Base-by-base conservation (phyloP, 2,113 vertebrate genomes). In the Epinephelus moara region DNA sequence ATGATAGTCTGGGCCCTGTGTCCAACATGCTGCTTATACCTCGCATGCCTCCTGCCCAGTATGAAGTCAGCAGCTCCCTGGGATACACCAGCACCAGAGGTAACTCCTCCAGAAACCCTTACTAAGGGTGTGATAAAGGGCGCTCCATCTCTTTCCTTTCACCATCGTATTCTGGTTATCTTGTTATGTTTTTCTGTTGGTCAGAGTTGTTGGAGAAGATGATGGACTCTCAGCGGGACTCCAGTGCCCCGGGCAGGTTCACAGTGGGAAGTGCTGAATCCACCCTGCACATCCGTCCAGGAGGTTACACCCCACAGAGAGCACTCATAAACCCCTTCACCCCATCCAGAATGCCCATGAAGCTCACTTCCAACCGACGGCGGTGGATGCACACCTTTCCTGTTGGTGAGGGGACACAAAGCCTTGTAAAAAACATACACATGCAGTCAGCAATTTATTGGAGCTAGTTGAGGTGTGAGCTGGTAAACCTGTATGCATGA, bases 301-400 rank as follows among this genome's bases (percentile, higher is more conserved):
- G 98, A 0, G 97, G 97, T 0, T 97, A 96, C 69, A 93, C 95
- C 0, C 97, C 98, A 0, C 98, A 99, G 94, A 94, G 98, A 23
- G 98, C 98, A 0, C 97, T 99, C 70, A 99, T 99, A 21, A 99
- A 99, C 93, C 98, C 98, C 0, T 99, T 99, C 14, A 98, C 98
- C 0, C 98, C 98, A 0, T 99, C 98, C 37, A 96, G 98, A 67
- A 99, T 99, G 97, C 98, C 98, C 84, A 98, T 99, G 98, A 99
- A 99, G 72, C 97, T 99, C 40, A 99, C 98, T 0, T 99, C 98
- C 0, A 99, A 99, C 88, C 95, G 98, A 52, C 85, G 98, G 6
- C 97, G 98, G 73, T 99, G 98, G 98, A 99, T 99, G 98, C 98
- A 99, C 94, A 99, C 98, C 0, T 99, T 99, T 69, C 98, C 98